Evolutionary conservation across 2,888 invertebrate species (phyloP).

Genomic region (Nomada hirtipes): DNA sequence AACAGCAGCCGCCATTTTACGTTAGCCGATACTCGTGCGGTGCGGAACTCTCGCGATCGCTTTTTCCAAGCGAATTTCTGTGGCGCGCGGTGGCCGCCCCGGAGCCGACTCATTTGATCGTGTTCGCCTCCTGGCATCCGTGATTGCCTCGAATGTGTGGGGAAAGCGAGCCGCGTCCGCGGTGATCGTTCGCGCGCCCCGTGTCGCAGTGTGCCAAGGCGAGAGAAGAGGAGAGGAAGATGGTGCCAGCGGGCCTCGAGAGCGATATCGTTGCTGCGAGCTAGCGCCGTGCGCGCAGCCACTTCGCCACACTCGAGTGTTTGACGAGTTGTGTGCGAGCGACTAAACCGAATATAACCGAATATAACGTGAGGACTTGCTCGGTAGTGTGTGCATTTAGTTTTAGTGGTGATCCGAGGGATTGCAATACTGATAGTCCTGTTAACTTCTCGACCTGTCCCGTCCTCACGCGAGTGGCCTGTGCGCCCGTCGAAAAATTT

Average conservation of each 20-base stretch:
- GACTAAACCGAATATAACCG: conserved; percentile 35
- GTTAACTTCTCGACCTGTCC: conserved; percentile 49
- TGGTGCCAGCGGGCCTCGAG: conserved; percentile 80
- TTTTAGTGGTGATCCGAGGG: conserved; percentile 40
- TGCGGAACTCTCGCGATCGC: conserved; percentile 76
- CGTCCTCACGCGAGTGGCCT: conserved; percentile 61
- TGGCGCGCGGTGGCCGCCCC: conserved; percentile 75
- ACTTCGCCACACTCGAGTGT: conserved; percentile 75
- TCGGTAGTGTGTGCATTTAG: conserved; percentile 45
- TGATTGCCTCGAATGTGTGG: conserved; percentile 72
- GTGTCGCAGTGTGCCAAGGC: conserved; percentile 74
- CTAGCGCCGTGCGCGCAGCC: conserved; percentile 83
- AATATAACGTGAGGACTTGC: conserved; percentile 41
- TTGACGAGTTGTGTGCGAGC: conserved; percentile 70
- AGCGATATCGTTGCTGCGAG: conserved; percentile 80
- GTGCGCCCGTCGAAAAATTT: conserved; percentile 58
- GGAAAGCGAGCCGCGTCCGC: conserved; percentile 72
- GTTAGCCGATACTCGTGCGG: conserved; percentile 85
- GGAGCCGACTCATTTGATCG: conserved; percentile 71
- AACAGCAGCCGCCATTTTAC: conserved; percentile 97
- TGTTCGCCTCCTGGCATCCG: conserved; percentile 67
- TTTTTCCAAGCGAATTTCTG: conserved; percentile 74
- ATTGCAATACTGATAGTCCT: conserved; percentile 42
- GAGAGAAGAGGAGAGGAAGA: conserved; percentile 73
- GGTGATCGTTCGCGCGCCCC: conserved; percentile 75